phyloP scores from a whole-genome alignment of 2,888 invertebrate genomes.

The Abrostola triplasia region DNA sequence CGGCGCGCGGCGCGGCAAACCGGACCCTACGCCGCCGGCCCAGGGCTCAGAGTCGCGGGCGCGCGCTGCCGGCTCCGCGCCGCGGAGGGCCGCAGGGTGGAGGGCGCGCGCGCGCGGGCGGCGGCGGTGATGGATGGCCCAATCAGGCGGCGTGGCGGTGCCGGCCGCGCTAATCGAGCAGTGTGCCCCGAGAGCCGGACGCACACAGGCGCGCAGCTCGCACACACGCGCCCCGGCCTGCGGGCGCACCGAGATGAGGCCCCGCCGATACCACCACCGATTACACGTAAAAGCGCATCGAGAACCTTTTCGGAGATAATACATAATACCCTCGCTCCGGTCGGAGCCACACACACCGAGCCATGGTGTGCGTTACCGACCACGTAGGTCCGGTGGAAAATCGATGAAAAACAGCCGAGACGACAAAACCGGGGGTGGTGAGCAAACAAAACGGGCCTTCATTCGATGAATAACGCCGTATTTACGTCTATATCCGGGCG shows the following conservation, averaged over 20 bases:
- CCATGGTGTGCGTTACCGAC: slow-evolving; percentile 45
- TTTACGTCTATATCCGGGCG: slow-evolving; percentile 78
- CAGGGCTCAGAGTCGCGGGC: slow-evolving; percentile 66
- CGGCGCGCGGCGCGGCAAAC: slow-evolving; percentile 43
- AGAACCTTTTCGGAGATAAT: slow-evolving; percentile 72
- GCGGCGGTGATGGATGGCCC: slow-evolving; percentile 88
- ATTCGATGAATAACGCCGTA: slow-evolving; percentile 79
- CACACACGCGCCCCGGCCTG: slow-evolving; percentile 66
- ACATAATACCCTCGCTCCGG: slow-evolving; percentile 63
- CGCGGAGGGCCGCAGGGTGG: slow-evolving; percentile 75
- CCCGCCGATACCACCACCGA: slow-evolving; percentile 61
- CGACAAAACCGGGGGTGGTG: slow-evolving; percentile 70
- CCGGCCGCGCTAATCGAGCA: slow-evolving; percentile 86
- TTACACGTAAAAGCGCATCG: slow-evolving; percentile 79
- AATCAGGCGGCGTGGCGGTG: slow-evolving; percentile 86
- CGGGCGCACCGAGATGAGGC: slow-evolving; percentile 59
- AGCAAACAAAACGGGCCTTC: slow-evolving; percentile 66
- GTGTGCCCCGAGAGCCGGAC: slow-evolving; percentile 80
- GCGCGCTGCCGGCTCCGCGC: slow-evolving; percentile 61
- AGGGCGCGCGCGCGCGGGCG: slow-evolving; percentile 76
- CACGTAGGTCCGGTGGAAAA: slow-evolving; percentile 68
- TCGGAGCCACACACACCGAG: slow-evolving; percentile 41
- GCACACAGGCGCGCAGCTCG: slow-evolving; percentile 73
- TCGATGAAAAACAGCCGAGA: slow-evolving; percentile 82
- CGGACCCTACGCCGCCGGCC: slow-evolving; percentile 45